Base-by-base conservation (phyloP, 2,797 vertebrate species). In the Tenualosa thibaudeaui region DNA sequence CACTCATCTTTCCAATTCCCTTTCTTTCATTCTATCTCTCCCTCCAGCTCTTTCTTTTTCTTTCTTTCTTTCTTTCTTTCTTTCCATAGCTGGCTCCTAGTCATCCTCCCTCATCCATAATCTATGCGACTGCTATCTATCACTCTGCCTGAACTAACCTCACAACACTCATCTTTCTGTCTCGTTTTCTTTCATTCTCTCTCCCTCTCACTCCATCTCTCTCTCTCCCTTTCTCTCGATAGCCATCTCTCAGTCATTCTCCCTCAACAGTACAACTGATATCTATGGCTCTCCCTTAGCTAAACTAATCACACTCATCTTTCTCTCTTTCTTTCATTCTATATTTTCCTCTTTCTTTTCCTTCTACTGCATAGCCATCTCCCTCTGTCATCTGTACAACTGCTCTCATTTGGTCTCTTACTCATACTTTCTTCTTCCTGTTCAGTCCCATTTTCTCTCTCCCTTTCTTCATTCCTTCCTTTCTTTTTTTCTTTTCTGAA, bases 171-270 rank as follows among this genome's bases (percentile, higher is more conserved):
- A 46, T 46, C 31, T 62, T n/a, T 62, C 78, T 82, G 31, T 78
- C 75, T 85, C 81, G 81, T 60, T 75, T 75, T 82, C 49, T 82
- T 50, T 84, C 62, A 68, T 7, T 50, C 62, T 26, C 65, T n/a
- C 60, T 84, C 81, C 81, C 60, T 84, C 7, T 68, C 82, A 81
- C 58, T 81, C 81, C 82, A 68, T 62, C 43, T 58, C 58, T 62
- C 58, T 24, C 58, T 62, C 58, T 24, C 58, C 2, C 22, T n/a
- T 60, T 60, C 12, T 60, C 56, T 62, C n/a, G 22, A 24, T 9
- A 13, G 26, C 62, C 9, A 2, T 31, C 13, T 12, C 62, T 24
- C 62, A 13, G 10, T 68, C 62, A 37, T 31, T 37, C 62, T 68
- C 31, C 62, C 12, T 68, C 22, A 68, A 13, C 51, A 17, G 13